A percentile compares a stretch with the other conserved stretches of the same genome.
Evolutionary conservation across 2,797 vertebrate genomes (phyloP).

Genomic region (Bovichtus variegatus): DNA sequence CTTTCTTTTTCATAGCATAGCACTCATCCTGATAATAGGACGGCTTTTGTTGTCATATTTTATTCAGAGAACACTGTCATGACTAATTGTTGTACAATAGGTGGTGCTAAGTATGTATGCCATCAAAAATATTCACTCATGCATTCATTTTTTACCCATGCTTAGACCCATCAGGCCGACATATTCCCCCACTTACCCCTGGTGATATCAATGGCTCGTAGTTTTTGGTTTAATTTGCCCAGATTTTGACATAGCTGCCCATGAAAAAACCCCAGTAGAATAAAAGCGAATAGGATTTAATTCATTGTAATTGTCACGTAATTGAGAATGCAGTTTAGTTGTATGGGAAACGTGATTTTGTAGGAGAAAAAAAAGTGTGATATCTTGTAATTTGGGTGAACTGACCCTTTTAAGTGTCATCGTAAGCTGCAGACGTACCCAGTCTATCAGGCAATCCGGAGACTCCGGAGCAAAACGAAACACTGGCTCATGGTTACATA

Average conservation of each 20-base stretch:
- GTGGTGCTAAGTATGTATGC: constrained; percentile 1
- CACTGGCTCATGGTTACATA: constrained; percentile 1
- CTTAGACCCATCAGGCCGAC: neutral
- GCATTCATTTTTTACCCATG: neutral
- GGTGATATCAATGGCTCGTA: neutral
- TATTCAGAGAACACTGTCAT: neutral
- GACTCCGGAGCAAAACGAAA: constrained; percentile 3
- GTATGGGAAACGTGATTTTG: no score
- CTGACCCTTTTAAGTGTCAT: neutral
- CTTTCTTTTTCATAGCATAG: constrained; percentile 33
- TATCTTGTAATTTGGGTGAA: neutral
- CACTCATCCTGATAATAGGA: constrained; percentile 23
- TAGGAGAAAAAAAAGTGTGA: neutral
- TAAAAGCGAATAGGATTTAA: neutral
- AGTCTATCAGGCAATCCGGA: constrained; percentile 3
- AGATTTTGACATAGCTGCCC: neutral
- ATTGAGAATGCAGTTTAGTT: no score
- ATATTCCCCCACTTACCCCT: neutral
- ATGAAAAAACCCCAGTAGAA: neutral
- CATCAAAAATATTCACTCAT: neutral
- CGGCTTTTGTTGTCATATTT: constrained; percentile 15
- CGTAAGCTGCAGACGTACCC: neutral
- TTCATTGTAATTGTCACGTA: no score
- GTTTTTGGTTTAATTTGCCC: neutral
- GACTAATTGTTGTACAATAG: constrained; percentile 1